A percentile compares a stretch with the other conserved stretches of the same genome.
Evolutionary conservation across 2,888 invertebrate species (phyloP).

Genomic region (Rambutsinella grinnellia): DNA sequence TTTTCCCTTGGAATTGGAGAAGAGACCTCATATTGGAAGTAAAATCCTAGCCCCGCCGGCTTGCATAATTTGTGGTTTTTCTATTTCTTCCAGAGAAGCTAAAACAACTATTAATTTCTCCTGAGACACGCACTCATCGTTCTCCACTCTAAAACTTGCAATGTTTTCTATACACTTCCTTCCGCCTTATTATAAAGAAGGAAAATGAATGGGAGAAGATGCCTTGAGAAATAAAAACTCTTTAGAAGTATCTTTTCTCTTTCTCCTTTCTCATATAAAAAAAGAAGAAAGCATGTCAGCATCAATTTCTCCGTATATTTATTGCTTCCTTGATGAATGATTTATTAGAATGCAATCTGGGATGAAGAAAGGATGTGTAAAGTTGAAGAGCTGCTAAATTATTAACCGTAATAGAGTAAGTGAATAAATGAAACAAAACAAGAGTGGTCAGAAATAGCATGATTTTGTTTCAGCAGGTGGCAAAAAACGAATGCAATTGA

Average conservation of each 20-base stretch:
- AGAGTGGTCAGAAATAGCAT: too few relatives aligned
- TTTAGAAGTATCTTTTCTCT: background rate
- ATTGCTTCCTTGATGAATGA: background rate
- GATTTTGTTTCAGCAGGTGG: too few relatives aligned
- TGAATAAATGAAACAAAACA: background rate
- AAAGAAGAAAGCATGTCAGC: conserved; percentile 1
- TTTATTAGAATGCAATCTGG: background rate
- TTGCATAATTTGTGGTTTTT: conserved; percentile 40
- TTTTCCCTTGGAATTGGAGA: background rate
- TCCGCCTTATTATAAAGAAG: background rate
- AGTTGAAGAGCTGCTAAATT: background rate
- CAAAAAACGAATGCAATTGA: too few relatives aligned
- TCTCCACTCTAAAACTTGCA: background rate
- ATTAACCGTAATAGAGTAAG: background rate
- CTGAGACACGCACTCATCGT: conserved; percentile 26
- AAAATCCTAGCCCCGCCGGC: conserved; percentile 28
- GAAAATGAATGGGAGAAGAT: too few relatives aligned
- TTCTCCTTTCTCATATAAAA: background rate
- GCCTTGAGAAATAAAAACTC: too few relatives aligned
- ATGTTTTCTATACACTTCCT: background rate
- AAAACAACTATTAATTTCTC: conserved; percentile 38
- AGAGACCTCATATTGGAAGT: conserved; percentile 21
- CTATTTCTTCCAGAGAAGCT: conserved; percentile 12
- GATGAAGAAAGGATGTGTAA: background rate
- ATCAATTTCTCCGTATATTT: conserved; percentile 24